phyloP scores from a whole-genome alignment of 1,140 invertebrate genomes.

The Papilio xuthus region DNA sequence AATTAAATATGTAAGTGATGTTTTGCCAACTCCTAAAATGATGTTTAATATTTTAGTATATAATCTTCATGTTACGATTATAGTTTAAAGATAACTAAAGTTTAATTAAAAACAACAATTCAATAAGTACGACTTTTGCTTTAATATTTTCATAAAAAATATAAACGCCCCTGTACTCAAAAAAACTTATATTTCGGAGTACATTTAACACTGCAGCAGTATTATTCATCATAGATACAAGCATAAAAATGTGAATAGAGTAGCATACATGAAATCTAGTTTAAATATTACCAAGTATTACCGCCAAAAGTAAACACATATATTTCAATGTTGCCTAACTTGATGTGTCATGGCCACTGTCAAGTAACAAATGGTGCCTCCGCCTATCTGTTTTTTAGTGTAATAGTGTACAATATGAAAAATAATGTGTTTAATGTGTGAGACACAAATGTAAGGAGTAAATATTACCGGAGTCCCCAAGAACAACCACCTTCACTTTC shows the following conservation, averaged over 20 bases:
- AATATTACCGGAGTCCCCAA: constrained; percentile 93
- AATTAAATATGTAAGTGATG: constrained; percentile 95
- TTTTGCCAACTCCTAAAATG: constrained; percentile 94
- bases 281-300: constrained; percentile 36
- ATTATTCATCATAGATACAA: not conserved
- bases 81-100: too few species aligned
- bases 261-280: not conserved
- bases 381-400: constrained; percentile 39
- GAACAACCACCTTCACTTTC: constrained; percentile 94
- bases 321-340: constrained; percentile 58
- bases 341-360: constrained; percentile 56
- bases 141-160: too few species aligned
- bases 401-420: constrained; percentile 40
- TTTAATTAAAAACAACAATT: too few species aligned
- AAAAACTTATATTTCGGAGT: not conserved
- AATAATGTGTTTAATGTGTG: constrained; percentile 46
- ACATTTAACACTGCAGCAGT: not conserved
- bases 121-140: too few species aligned
- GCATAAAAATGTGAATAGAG: not conserved
- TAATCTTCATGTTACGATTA: not conserved
- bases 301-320: constrained; percentile 44
- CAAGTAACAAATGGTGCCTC: constrained; percentile 62
- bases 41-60: constrained; percentile 25
- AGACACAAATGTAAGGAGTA: constrained; percentile 44
- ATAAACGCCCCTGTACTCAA: too few species aligned